Percentiles rank a stretch among this genome's conserved stretches.
Conservation (phyloP, 2,797 vertebrate genomes). For the Coregonus sp. region DNA sequence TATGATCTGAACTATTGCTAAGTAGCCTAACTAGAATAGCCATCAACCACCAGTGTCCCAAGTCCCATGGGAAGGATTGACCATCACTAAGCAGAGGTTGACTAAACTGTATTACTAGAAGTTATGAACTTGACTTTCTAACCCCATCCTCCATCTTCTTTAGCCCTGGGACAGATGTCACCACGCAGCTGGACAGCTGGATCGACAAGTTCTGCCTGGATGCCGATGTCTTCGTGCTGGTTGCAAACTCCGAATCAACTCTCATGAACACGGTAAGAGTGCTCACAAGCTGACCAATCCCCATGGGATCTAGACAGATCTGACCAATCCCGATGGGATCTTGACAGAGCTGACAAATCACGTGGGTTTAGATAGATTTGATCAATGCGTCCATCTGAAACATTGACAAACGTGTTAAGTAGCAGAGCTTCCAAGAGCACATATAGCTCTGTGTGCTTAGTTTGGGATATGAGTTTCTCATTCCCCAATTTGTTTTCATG, state of each 20-base stretch:
- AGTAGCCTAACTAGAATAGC: not conserved
- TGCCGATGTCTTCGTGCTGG: constrained; percentile 96
- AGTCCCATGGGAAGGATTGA: not conserved
- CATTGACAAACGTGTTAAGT: not conserved
- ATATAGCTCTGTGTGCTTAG: not conserved
- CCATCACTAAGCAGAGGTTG: not conserved
- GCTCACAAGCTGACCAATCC: too few species aligned
- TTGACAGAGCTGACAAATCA: not conserved
- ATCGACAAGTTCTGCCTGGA: constrained; percentile 98
- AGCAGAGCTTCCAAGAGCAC: constrained; percentile 3
- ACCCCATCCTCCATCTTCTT: constrained; percentile 13
- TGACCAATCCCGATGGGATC: not conserved
- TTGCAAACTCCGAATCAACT: constrained; percentile 98
- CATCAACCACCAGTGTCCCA: not conserved
- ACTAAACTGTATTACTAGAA: not conserved
- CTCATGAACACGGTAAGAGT: constrained; percentile 94
- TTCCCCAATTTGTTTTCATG: too few species aligned
- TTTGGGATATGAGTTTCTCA: too few species aligned
- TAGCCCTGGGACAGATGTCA: constrained; percentile 97
- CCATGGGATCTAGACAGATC: not conserved
- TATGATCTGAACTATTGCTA: not conserved
- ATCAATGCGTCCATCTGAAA: constrained; percentile 2
- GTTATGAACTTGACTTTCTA: constrained; percentile 10
- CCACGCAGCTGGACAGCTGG: constrained; percentile 94
- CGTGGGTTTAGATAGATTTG: too few species aligned